phyloP scores from a whole-genome alignment of 2,888 invertebrate species.

The Drosophila putrida region DNA sequence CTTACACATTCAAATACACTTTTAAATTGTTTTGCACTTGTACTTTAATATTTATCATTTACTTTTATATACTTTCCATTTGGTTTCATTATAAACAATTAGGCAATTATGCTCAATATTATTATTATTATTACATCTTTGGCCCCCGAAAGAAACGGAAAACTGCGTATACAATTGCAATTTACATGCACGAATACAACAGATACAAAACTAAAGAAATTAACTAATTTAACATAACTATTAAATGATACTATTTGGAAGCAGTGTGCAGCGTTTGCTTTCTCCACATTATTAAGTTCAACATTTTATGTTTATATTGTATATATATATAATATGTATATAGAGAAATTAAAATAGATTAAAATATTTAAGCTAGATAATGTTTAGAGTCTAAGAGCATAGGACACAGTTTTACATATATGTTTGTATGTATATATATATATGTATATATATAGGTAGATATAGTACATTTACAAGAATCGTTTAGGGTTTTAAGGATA shows the following conservation, averaged over 20 bases:
- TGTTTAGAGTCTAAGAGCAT: conserved; percentile 62
- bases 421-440: conserved; percentile 38
- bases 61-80: conserved; percentile 51
- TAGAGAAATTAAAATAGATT: conserved; percentile 53
- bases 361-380: conserved; percentile 66
- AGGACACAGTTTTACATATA: conserved; percentile 65
- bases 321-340: conserved; percentile 26
- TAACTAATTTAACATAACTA: conserved; percentile 24
- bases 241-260: conserved; percentile 46
- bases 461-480: conserved; percentile 75
- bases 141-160: conserved; percentile 85
- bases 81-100: conserved; percentile 34
- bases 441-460: conserved; percentile 43
- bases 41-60: conserved; percentile 49
- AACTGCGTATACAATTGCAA: conserved; percentile 65
- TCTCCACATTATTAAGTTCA: conserved; percentile 37
- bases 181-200: conserved; percentile 59
- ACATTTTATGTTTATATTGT: conserved; percentile 64
- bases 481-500: conserved; percentile 26
- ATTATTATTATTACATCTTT: conserved; percentile 63
- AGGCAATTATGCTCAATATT: conserved; percentile 49
- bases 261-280: conserved; percentile 44
- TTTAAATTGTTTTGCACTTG: conserved; percentile 56
- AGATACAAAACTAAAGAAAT: conserved; percentile 7
- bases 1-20: conserved; percentile 18